Evolutionary conservation across 2,888 invertebrate species (phyloP), one percentile per base, ranked within the genome.

Genomic region (Hirtodrosophila duncani): DNA sequence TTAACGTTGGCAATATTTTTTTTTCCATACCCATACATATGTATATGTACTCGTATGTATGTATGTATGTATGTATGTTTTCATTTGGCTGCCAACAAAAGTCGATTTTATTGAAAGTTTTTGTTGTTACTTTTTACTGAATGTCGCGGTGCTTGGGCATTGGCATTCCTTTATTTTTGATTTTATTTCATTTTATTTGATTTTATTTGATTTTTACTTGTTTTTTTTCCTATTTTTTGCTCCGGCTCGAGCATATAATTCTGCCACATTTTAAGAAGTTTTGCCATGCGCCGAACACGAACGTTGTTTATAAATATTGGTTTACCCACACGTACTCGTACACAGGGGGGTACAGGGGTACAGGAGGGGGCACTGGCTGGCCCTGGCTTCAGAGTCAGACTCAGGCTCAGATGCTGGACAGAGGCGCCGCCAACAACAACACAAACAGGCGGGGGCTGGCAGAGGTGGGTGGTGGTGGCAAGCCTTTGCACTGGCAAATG

Each of bases 271-370:
- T 75, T 74, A 74, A 74, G 78, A 77, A 77, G 69, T 77, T 74
- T 72, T 67, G 56, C 64, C 48, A 48, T 61, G 69, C 62, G 51
- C 37, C 36, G 63, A 57, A 64, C 69, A 69, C 67, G 71, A 70
- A 69, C 71, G 58, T 67, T 67, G 68, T 71, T 79, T 75, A 75
- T 71, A 79, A 77, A 77, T 79, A 77, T 77, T 75, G 69, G 75
- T 55, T 64, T 61, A 63, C 64, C 51, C 60, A 61, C 55, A 33
- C 37, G 23, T 49, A 16, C 34, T 33, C 11, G 20, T 18, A 33
- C 34, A n/a, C n/a, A n/a, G n/a, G n/a, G n/a, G n/a, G n/a, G n/a
- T 24, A 16, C n/a, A 4, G 21, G 31, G 23, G 13, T 26, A 14
- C 20, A 10, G 9, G 39, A 34, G 38, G 39, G 50, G 58, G 39